A percentile compares a stretch with the other conserved stretches of the same genome.
These are phyloP conservation scores for Zosterops pallidus DNA, from an alignment of 2,113 vertebrate species.

Conservation along the genomic window DNA sequence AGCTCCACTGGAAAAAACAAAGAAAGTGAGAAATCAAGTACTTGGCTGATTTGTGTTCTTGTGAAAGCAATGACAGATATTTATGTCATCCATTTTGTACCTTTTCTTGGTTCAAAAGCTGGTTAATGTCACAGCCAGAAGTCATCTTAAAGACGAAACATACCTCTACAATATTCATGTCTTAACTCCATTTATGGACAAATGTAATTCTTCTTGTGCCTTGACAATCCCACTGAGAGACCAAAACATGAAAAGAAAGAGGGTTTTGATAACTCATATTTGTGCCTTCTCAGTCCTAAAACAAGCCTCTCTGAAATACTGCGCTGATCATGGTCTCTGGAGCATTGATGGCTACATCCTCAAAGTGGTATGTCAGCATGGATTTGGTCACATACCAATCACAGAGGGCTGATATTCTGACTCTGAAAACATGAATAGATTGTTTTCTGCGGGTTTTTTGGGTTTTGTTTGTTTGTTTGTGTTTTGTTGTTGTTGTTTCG, in stretches of 20 bases:
- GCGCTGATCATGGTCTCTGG: neutral
- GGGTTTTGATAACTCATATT: neutral
- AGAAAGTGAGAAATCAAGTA: neutral
- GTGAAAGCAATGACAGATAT: neutral
- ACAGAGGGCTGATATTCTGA: neutral
- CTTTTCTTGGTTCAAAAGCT: neutral
- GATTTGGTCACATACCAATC: constrained; percentile 29
- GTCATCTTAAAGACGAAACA: neutral
- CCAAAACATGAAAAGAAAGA: neutral
- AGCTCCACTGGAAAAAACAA: neutral
- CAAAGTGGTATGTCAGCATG: neutral
- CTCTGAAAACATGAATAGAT: neutral
- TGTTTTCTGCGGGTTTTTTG: neutral
- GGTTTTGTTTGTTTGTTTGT: neutral
- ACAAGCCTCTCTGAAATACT: neutral
- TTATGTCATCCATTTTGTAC: neutral
- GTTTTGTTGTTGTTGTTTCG: no score
- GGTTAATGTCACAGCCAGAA: neutral
- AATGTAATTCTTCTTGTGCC: neutral
- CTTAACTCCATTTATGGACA: neutral
- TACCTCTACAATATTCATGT: neutral
- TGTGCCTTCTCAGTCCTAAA: neutral
- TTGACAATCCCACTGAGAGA: neutral
- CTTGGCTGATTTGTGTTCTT: neutral
- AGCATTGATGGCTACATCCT: neutral